A percentile compares a stretch with the other conserved stretches of the same genome.
Evolutionary conservation across 2,888 invertebrate species (phyloP).

Genomic region (Diogma glabrata): DNA sequence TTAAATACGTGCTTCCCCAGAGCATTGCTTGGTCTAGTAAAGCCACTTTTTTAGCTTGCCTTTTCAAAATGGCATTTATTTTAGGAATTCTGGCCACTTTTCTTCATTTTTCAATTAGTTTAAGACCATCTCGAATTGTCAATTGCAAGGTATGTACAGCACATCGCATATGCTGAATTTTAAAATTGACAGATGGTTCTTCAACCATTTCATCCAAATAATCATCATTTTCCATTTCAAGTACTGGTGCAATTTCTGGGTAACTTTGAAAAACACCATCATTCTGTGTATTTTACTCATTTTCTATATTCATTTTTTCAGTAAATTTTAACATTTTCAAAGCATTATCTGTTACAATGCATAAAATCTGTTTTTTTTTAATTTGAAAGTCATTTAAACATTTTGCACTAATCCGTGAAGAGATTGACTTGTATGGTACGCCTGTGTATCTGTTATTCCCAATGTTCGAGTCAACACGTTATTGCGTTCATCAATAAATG

Average conservation of each 20-base stretch:
- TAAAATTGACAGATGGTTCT: not conserved
- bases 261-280: not conserved
- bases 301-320: not conserved
- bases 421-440: conserved; percentile 1
- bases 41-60: too few relatives aligned
- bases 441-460: conserved; percentile 1
- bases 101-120: too few relatives aligned
- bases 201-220: too few relatives aligned
- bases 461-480: not conserved
- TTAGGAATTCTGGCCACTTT: too few relatives aligned
- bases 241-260: too few relatives aligned
- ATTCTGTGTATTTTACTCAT: not conserved
- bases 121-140: conserved; percentile 5
- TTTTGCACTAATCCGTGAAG: not conserved
- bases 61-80: too few relatives aligned
- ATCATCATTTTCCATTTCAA: conserved; percentile 1
- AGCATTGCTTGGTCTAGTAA: too few relatives aligned
- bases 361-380: conserved; percentile 8
- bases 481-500: not conserved
- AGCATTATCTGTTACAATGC: conserved; percentile 4
- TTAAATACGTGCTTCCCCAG: too few relatives aligned
- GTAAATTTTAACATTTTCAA: not conserved
- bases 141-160: conserved; percentile 5
- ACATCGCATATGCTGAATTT: conserved; percentile 6
- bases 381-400: conserved; percentile 2